Base-by-base conservation (phyloP, 2,797 vertebrate species). In the Bovichtus diacanthus region DNA sequence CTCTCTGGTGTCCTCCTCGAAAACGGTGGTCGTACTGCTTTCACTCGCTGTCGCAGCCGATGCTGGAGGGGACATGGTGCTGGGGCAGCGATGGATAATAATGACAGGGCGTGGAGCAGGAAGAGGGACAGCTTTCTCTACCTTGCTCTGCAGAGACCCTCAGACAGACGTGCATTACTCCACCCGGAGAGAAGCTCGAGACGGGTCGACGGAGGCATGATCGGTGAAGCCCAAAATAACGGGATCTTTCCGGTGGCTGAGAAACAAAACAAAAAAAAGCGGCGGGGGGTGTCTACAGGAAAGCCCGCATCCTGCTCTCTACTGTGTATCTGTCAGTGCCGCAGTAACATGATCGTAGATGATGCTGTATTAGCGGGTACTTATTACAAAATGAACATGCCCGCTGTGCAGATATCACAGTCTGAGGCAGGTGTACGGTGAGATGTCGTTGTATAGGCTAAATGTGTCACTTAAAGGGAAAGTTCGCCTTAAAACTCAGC, bases 31-130 rank as follows among this genome's bases (percentile, higher is more conserved):
- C 44, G 92, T 77, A 21, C 84, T 94, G 93, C 92, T 95, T 61
- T 95, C 95, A 82, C 91, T 96, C 82, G 95, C 96, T 29, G 94
- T 94, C 87, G 96, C 96, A 75, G 96, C 97, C 81, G 97, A 97
- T 58, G 96, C 90, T 64, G 96, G 96, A 66, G 97, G 89, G 93
- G 97, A 97, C 97, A 96, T 96, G 88, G 58, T 93, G 76, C 72
- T 25, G 70, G 56, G n/a, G 79, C 58, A 27, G 76, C 47, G 63
- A 25, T 2, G 21, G 82, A 50, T 38, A 18, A 72, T 69, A 55
- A 63, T 53, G 74, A 76, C 44, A 81, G 90, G 92, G 90, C 86
- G 90, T 90, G 93, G 65, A 81, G 68, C 3, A 58, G 69, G 78
- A 27, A 62, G 69, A 81, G 69, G 51, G 64, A 50, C 76, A 76